phyloP scores from a whole-genome alignment of 2,888 invertebrate species.

The Steinernema scapterisci region DNA sequence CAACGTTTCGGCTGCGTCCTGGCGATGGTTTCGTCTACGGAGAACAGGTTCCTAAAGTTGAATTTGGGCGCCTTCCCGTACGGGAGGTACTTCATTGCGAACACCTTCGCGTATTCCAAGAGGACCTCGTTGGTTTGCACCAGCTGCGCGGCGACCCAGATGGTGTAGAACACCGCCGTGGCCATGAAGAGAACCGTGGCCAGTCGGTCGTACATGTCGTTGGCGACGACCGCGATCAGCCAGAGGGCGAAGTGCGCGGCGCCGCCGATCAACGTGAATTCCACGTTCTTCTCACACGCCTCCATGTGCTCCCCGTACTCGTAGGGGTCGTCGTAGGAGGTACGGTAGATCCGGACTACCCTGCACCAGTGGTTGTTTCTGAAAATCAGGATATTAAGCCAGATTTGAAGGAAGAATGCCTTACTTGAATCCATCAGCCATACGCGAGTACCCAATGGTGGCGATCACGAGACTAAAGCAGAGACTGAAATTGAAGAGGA shows the following conservation, averaged over 20 bases:
- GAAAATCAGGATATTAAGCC: background rate
- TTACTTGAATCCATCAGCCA: background rate
- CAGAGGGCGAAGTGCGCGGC: background rate
- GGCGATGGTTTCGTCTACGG: background rate
- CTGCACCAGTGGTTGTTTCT: background rate
- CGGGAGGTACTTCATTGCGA: background rate
- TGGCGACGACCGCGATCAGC: background rate
- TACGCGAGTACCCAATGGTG: background rate
- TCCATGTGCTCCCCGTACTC: slow-evolving; percentile 19
- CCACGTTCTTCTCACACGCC: slow-evolving; percentile 5
- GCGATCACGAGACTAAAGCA: background rate
- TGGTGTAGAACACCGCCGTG: background rate
- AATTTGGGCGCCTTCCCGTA: background rate
- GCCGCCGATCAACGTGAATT: background rate
- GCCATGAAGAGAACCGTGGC: background rate
- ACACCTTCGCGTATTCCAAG: background rate
- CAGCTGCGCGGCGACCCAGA: background rate
- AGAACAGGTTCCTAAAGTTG: background rate
- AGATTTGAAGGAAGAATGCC: background rate
- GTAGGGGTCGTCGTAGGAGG: background rate
- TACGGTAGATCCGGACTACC: background rate
- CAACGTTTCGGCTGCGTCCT: background rate
- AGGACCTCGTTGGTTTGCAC: background rate
- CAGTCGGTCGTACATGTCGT: background rate
- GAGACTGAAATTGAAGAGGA: background rate